Conservation (phyloP, 2,113 vertebrate genomes). For the Carettochelys insculpta region DNA sequence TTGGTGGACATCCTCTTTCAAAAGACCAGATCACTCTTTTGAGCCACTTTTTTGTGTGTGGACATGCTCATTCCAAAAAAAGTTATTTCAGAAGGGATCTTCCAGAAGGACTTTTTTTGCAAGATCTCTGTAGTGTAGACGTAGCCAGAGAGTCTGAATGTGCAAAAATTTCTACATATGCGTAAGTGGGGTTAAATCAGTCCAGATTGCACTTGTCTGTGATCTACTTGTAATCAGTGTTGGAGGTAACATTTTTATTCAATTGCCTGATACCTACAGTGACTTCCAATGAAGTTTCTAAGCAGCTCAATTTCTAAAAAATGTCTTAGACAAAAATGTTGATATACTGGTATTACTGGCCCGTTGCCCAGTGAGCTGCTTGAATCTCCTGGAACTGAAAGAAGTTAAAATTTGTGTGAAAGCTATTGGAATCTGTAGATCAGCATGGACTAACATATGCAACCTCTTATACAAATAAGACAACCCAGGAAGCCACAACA, state of each 20-base stretch:
- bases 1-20: too few species aligned
- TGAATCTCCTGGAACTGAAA: not conserved
- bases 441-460: slow-evolving; percentile 32
- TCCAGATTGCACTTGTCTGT: not conserved
- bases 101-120: too few species aligned
- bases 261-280: not conserved
- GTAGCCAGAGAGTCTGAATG: too few species aligned
- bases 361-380: not conserved
- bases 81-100: too few species aligned
- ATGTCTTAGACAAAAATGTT: not conserved
- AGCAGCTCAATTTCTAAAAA: accelerated
- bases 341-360: not conserved
- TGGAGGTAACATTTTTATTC: not conserved
- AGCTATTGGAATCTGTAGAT: slow-evolving; percentile 45
- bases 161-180: not conserved
- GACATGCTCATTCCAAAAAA: too few species aligned
- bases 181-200: not conserved
- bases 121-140: too few species aligned
- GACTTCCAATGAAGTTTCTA: not conserved
- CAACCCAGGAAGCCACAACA: slow-evolving; percentile 7
- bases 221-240: not conserved
- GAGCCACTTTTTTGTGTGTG: too few species aligned
- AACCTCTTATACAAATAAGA: slow-evolving; percentile 52
- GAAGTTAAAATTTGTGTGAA: slow-evolving; percentile 4
- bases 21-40: too few species aligned